Conservation (phyloP, 1,140 invertebrate species). For the Pissodes strobi region DNA sequence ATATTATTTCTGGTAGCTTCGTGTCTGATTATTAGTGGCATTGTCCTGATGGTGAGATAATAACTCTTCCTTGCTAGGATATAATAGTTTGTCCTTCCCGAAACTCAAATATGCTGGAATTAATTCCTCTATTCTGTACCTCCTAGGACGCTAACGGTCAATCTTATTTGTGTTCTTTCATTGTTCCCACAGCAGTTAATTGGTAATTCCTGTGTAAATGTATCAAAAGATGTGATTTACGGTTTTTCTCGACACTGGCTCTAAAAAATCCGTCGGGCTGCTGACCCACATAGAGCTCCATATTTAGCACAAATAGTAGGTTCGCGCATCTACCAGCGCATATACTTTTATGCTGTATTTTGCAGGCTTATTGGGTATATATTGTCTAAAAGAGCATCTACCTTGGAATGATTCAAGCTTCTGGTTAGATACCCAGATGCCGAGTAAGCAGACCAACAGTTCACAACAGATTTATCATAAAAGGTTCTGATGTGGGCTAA, state of each 20-base stretch:
- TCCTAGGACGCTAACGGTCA: background rate
- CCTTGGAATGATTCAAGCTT: no score
- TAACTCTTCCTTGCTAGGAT: background rate
- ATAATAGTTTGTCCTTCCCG: background rate
- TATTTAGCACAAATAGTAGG: no score
- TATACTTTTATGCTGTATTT: no score
- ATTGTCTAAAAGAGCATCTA: no score
- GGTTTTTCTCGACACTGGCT: no score
- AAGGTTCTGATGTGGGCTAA: no score
- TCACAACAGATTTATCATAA: no score
- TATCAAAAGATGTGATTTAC: background rate
- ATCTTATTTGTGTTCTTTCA: background rate
- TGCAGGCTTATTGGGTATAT: no score
- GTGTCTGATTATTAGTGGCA: background rate
- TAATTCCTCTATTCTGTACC: background rate
- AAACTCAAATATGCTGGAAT: background rate
- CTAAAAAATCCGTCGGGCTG: background rate
- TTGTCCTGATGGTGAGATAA: background rate
- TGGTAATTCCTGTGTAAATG: background rate
- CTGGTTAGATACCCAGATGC: no score
- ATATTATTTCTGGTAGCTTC: background rate
- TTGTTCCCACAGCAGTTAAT: no score
- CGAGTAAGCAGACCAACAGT: no score
- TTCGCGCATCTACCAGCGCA: no score
- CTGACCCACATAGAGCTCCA: constrained; percentile 1